A percentile compares a stretch with the other conserved stretches of the same genome.
Conservation (phyloP, 2,888 invertebrate genomes). For the Agonopterix subpropinquella region DNA sequence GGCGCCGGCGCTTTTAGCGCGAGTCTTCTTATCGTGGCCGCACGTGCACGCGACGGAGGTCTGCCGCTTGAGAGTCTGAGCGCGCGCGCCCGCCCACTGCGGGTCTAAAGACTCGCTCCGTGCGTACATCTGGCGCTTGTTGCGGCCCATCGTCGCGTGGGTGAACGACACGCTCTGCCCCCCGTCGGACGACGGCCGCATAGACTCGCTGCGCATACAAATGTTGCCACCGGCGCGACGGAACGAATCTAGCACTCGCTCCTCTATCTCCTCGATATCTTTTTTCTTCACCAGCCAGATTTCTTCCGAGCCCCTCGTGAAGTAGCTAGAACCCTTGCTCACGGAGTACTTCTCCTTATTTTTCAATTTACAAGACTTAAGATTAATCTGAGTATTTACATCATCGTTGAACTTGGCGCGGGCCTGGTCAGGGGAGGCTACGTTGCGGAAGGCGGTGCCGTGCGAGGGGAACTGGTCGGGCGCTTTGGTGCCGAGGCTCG, state of each 20-base stretch:
- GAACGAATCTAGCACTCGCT: conserved; percentile 63
- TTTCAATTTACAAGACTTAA: conserved; percentile 57
- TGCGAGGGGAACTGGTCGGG: conserved; percentile 64
- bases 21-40: conserved; percentile 62
- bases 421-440: conserved; percentile 48
- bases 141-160: conserved; percentile 50
- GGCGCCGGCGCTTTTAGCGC: conserved; percentile 42
- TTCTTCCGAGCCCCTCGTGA: conserved; percentile 65
- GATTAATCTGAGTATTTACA: conserved; percentile 47
- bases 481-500: conserved; percentile 58
- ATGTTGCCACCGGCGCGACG: conserved; percentile 52
- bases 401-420: conserved; percentile 40
- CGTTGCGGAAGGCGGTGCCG: conserved; percentile 67
- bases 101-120: conserved; percentile 65
- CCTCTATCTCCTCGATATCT: conserved; percentile 68
- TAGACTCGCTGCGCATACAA: conserved; percentile 39
- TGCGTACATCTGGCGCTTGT: conserved; percentile 45
- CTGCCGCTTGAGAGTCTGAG: conserved; percentile 62
- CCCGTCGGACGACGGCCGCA: conserved; percentile 46
- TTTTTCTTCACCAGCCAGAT: conserved; percentile 72
- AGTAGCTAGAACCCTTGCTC: conserved; percentile 65
- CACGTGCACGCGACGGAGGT: conserved; percentile 66
- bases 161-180: conserved; percentile 38
- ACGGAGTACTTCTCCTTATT: conserved; percentile 58
- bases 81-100: conserved; percentile 45